Percentiles rank a stretch among this genome's conserved stretches.
phyloP scores from a whole-genome alignment of 2,888 invertebrate genomes.

The Linnaemya tessellans region DNA sequence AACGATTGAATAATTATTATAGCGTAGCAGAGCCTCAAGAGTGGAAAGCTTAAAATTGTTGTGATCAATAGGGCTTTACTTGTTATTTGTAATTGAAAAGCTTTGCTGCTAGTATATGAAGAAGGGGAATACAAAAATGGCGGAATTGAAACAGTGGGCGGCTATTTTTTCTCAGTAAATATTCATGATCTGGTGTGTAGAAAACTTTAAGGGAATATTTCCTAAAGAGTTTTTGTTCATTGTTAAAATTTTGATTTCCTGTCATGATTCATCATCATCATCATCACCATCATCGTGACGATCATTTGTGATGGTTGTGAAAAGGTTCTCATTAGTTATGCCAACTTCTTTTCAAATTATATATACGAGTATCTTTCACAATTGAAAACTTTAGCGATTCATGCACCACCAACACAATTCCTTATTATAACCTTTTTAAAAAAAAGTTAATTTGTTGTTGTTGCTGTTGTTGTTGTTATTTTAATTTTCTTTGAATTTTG shows the following conservation, averaged over 20 bases:
- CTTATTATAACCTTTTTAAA: not conserved
- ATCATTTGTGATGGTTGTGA: not conserved
- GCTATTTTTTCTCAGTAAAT: not conserved
- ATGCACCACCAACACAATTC: slow-evolving; percentile 8
- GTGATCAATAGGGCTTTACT: no score
- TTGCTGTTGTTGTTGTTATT: not conserved
- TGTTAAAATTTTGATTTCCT: slow-evolving; percentile 6
- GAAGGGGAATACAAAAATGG: no score
- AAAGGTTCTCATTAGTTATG: slow-evolving; percentile 18
- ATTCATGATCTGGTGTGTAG: not conserved
- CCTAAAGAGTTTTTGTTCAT: not conserved
- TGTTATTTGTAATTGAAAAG: no score
- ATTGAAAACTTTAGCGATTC: not conserved
- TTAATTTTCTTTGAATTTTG: not conserved
- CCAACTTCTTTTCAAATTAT: slow-evolving; percentile 11
- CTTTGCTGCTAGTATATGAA: no score
- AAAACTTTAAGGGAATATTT: not conserved
- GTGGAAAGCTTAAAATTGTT: no score
- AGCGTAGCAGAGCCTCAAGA: no score
- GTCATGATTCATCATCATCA: not conserved
- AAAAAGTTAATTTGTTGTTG: not conserved
- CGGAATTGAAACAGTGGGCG: no score
- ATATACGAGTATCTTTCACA: not conserved
- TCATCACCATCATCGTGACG: not conserved
- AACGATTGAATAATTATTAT: no score